A percentile compares a stretch with the other conserved stretches of the same genome.
These are phyloP conservation scores for Ernsta delagoae DNA, from an alignment of 2,888 invertebrate genomes.

Conservation along the genomic window DNA sequence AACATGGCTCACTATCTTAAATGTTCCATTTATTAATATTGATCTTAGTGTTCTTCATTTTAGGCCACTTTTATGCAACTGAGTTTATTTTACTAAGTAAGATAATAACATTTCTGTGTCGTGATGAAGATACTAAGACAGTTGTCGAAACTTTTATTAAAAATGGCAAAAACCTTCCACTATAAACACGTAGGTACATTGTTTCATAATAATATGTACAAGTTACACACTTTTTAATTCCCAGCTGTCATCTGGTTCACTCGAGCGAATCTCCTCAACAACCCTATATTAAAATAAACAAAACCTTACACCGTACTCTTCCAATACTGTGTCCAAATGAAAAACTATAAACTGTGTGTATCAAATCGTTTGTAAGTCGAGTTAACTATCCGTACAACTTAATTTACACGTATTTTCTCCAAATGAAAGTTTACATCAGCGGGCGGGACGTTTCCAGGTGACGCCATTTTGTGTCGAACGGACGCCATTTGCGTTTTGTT, in stretches of 20 bases:
- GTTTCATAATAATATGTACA: no score
- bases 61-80: no score
- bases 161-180: no score
- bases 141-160: no score
- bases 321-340: conserved; percentile 51
- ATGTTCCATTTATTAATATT: no score
- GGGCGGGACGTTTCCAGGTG: conserved; percentile 52
- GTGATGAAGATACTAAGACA: no score
- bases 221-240: no score
- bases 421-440: conserved; percentile 44
- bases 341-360: conserved; percentile 42
- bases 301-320: conserved; percentile 64
- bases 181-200: no score
- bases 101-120: no score
- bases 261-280: conserved; percentile 39
- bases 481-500: conserved; percentile 57
- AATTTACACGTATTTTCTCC: conserved; percentile 45
- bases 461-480: conserved; percentile 56
- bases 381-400: conserved; percentile 57
- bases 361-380: conserved; percentile 41
- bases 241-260: conserved; percentile 11
- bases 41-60: no score
- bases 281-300: conserved; percentile 16
- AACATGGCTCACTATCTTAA: no score
- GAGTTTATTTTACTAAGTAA: no score